Evolutionary conservation across 2,113 vertebrate genomes (phyloP).

Genomic region (Pygoscelis antarcticus): DNA sequence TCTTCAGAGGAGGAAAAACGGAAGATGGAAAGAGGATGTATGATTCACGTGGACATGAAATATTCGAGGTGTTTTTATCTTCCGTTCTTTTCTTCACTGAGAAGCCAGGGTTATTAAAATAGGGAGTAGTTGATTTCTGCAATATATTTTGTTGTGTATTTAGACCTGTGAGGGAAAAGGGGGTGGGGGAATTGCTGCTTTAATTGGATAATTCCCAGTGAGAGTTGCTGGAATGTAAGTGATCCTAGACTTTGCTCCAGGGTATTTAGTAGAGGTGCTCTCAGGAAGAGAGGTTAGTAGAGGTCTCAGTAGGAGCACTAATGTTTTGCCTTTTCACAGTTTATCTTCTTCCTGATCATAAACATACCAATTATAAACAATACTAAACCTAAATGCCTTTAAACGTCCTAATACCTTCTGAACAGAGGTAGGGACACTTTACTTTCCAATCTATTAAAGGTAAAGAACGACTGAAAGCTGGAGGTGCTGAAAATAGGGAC

Average conservation of each 20-base stretch:
- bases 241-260: conserved; percentile 75
- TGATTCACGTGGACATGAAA: neutral
- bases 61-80: neutral
- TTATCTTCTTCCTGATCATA: conserved; percentile 67
- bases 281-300: conserved; percentile 69
- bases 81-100: neutral
- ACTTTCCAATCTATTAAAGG: neutral
- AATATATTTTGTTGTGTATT: conserved; percentile 24
- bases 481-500: neutral
- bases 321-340: conserved; percentile 77
- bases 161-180: conserved; percentile 58
- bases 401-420: conserved; percentile 33
- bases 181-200: conserved; percentile 68
- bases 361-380: conserved; percentile 72
- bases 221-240: conserved; percentile 72
- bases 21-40: neutral
- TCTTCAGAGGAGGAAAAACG: neutral
- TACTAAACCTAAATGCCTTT: conserved; percentile 60
- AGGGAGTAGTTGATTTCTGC: conserved; percentile 21
- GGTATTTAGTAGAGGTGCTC: conserved; percentile 73
- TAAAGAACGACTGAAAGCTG: neutral
- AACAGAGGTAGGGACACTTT: neutral
- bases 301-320: conserved; percentile 70
- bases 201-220: conserved; percentile 76
- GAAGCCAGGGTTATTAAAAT: conserved; percentile 11